Evolutionary conservation across 2,888 invertebrate genomes (phyloP).

Genomic region (Gerris lacustris): DNA sequence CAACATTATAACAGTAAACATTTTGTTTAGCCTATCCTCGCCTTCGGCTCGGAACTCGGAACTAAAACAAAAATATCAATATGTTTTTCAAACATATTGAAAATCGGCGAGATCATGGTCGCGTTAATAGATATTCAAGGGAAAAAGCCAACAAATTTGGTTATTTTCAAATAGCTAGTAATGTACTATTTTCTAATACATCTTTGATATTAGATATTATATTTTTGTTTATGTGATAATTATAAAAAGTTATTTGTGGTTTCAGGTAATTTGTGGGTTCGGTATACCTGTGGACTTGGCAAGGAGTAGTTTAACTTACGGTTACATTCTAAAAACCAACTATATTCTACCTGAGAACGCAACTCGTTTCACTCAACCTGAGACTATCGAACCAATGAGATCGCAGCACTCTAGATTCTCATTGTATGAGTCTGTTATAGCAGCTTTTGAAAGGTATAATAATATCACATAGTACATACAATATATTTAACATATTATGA

Average conservation of each 20-base stretch:
- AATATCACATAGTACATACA: not conserved
- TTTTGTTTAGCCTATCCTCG: too few species aligned
- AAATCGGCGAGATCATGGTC: too few species aligned
- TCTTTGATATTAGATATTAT: too few species aligned
- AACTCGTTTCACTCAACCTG: slow-evolving; percentile 44
- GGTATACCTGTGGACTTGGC: slow-evolving; percentile 53
- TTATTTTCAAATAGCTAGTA: too few species aligned
- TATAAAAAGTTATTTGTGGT: slow-evolving; percentile 30
- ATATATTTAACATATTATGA: slow-evolving; percentile 1
- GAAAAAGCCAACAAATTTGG: too few species aligned
- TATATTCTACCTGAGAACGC: slow-evolving; percentile 54
- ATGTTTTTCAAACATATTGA: too few species aligned
- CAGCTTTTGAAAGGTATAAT: slow-evolving; percentile 46
- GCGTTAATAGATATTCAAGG: too few species aligned
- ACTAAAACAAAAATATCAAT: too few species aligned
- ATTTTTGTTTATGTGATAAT: too few species aligned
- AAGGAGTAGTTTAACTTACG: slow-evolving; percentile 50
- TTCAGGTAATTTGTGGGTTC: slow-evolving; percentile 52
- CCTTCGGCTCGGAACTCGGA: too few species aligned
- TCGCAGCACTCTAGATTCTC: slow-evolving; percentile 26
- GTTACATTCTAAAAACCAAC: slow-evolving; percentile 54
- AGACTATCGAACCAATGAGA: slow-evolving; percentile 23
- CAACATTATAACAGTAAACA: too few species aligned
- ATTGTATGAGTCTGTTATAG: slow-evolving; percentile 51
- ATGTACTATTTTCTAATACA: too few species aligned